Conservation (phyloP, 1,140 invertebrate species). For the Meloidogyne floridensis region DNA sequence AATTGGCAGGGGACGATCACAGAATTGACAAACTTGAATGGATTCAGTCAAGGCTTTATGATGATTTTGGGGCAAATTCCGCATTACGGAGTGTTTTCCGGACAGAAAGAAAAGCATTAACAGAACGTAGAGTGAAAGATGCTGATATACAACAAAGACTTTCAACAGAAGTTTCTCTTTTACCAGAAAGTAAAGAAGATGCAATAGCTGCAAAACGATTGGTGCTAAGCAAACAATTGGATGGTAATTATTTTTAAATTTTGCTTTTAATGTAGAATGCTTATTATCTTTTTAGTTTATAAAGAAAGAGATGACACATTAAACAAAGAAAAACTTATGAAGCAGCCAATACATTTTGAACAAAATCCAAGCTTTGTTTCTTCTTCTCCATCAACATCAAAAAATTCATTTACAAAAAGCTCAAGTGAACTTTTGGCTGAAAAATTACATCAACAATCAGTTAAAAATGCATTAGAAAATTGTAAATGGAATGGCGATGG, state of each 20-base stretch:
- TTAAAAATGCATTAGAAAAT: neutral
- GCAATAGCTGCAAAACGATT: constrained; percentile 51
- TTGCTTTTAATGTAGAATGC: neutral
- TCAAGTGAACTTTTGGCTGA: constrained; percentile 1
- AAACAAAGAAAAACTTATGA: neutral
- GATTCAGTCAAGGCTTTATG: constrained; percentile 59
- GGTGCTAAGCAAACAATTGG: constrained; percentile 46
- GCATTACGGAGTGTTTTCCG: constrained; percentile 53
- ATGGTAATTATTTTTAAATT: constrained; percentile 37
- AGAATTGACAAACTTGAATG: constrained; percentile 56
- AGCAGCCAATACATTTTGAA: neutral
- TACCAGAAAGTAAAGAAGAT: constrained; percentile 60
- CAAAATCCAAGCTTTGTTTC: neutral
- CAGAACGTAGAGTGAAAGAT: constrained; percentile 49
- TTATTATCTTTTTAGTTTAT: neutral
- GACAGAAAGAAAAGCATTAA: constrained; percentile 56
- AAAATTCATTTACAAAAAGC: neutral
- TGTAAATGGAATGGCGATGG: neutral
- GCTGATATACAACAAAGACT: constrained; percentile 44
- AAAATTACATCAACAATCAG: neutral
- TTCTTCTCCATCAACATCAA: neutral
- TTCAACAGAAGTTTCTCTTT: constrained; percentile 48
- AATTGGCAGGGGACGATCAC: constrained; percentile 49
- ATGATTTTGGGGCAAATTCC: constrained; percentile 61
- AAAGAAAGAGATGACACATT: neutral